A percentile compares a stretch with the other conserved stretches of the same genome.
Evolutionary conservation across 1,140 invertebrate genomes (phyloP).

Genomic region (Drosophila pseudoananassae): DNA sequence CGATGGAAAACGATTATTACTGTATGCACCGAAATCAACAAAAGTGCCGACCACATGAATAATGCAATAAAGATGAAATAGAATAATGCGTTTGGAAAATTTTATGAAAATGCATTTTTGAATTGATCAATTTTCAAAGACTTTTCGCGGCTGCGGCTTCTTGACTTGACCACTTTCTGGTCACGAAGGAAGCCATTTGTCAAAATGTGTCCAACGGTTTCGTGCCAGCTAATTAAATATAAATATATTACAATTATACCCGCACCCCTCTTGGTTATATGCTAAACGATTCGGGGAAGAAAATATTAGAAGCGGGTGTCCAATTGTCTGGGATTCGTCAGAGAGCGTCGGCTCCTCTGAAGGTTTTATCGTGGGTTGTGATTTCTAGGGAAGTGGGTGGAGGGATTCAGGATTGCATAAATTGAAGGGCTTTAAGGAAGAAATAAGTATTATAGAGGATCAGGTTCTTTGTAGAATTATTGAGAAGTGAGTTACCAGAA

Average conservation of each 20-base stretch:
- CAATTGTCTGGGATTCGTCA: conserved; percentile 38
- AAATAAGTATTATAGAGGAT: conserved; percentile 1
- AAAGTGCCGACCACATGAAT: conserved; percentile 70
- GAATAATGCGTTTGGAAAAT: conserved; percentile 41
- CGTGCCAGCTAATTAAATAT: conserved; percentile 68
- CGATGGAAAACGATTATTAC: conserved; percentile 64
- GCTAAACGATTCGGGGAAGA: conserved; percentile 37
- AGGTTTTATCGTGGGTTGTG: not conserved
- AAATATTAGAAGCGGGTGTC: conserved; percentile 56
- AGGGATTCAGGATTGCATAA: not conserved
- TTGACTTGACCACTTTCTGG: conserved; percentile 22
- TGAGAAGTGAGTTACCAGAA: too few relatives aligned
- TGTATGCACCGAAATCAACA: conserved; percentile 23
- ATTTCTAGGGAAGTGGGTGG: not conserved
- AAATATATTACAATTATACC: conserved; percentile 54
- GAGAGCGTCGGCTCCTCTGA: conserved; percentile 27
- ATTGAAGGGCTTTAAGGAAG: not conserved
- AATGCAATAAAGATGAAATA: conserved; percentile 38
- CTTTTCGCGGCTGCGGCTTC: conserved; percentile 30
- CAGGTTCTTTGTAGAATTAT: not conserved
- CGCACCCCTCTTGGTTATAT: not conserved
- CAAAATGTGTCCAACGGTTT: conserved; percentile 65
- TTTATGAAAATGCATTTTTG: conserved; percentile 31
- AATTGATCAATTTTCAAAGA: conserved; percentile 46
- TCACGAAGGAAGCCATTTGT: conserved; percentile 72